Percentiles rank a stretch among this genome's conserved stretches.
Evolutionary conservation across 2,113 vertebrate genomes (phyloP).

Genomic region (Amblyornis subalaris): DNA sequence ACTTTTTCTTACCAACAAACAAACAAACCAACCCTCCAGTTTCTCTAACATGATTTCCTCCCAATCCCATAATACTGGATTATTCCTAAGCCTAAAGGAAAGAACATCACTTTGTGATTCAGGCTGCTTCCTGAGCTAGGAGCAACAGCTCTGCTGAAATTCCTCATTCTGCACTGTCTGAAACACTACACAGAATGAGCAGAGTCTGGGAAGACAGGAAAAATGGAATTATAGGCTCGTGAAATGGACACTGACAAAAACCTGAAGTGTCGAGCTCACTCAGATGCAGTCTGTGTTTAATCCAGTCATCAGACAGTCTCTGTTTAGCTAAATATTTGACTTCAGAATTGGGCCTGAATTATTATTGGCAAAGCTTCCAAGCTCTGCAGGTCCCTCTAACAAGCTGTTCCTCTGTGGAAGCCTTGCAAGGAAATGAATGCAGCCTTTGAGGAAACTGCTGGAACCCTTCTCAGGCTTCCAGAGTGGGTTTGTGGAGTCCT

Average conservation of each 20-base stretch:
- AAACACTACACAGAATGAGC: not conserved
- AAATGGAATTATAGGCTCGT: not conserved
- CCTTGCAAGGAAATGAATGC: constrained; percentile 44
- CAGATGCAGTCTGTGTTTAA: constrained; percentile 29
- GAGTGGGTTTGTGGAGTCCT: not conserved
- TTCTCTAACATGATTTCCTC: not conserved
- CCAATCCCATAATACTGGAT: not conserved
- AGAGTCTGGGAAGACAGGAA: not conserved
- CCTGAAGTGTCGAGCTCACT: not conserved
- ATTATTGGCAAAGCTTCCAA: constrained; percentile 54
- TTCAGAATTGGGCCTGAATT: constrained; percentile 41
- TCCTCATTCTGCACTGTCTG: not conserved
- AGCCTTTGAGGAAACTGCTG: constrained; percentile 45
- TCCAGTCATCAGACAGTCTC: constrained; percentile 47
- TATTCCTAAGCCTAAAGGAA: not conserved
- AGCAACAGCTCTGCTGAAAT: not conserved
- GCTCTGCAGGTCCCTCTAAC: constrained; percentile 34
- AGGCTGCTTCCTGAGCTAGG: not conserved
- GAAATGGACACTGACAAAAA: constrained; percentile 33
- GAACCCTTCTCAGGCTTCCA: constrained; percentile 6
- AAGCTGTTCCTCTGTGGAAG: constrained; percentile 44
- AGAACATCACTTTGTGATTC: not conserved
- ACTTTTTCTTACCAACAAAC: not conserved
- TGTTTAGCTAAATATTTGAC: constrained; percentile 58
- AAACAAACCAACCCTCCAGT: not conserved